These are phyloP conservation scores for Papilio dardanus DNA, from an alignment of 1,140 invertebrate species.

Conservation along the genomic window DNA sequence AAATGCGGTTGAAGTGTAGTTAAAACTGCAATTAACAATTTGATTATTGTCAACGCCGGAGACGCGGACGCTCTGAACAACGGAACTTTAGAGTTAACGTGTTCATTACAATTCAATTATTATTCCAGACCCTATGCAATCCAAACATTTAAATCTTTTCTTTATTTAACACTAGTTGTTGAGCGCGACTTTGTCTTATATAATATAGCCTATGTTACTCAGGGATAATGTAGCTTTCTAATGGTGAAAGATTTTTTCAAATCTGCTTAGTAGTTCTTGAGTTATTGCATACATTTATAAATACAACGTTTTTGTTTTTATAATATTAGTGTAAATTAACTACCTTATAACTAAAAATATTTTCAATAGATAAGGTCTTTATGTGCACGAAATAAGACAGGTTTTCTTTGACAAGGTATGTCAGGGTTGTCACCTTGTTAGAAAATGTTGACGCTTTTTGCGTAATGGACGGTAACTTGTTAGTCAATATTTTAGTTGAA, in stretches of 20 bases:
- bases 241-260: no score
- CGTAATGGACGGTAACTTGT: background rate
- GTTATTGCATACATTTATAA: no score
- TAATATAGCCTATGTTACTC: no score
- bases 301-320: no score
- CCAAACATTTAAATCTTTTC: no score
- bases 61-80: background rate
- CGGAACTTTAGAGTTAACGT: background rate
- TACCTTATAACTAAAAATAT: background rate
- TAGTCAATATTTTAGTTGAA: background rate
- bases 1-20: constrained; percentile 9
- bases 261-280: no score
- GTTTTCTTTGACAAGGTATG: background rate
- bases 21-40: constrained; percentile 21
- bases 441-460: background rate
- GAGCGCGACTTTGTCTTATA: no score
- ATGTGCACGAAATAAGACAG: background rate
- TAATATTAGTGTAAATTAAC: no score
- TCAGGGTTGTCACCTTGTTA: constrained; percentile 7
- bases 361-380: constrained; percentile 8
- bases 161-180: no score
- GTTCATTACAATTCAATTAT: constrained; percentile 18
- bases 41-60: background rate
- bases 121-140: no score
- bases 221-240: no score